phyloP scores from a whole-genome alignment of 2,113 vertebrate species.

The Procavia capensis region DNA sequence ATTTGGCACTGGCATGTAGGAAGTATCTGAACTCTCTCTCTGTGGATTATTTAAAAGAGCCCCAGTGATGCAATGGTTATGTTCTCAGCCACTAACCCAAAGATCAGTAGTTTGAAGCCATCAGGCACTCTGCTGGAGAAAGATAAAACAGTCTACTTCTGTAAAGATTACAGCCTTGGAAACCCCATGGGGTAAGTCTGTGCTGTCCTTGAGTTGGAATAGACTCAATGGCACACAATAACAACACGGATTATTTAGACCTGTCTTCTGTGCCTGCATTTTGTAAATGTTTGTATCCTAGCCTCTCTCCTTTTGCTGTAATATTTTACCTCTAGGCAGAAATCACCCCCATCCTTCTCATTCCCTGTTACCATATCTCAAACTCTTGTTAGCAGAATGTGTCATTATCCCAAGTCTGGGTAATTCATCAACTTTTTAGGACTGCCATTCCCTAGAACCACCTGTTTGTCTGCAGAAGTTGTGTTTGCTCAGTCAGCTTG shows the following conservation, averaged over 20 bases:
- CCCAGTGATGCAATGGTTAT: not conserved
- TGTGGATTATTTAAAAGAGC: not conserved
- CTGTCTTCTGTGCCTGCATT: not conserved
- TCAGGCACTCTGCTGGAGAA: not conserved
- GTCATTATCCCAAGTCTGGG: not conserved
- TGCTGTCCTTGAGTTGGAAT: not conserved
- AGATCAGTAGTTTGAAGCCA: not conserved
- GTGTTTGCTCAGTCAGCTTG: not conserved
- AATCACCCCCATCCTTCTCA: not conserved
- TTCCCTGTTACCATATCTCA: not conserved
- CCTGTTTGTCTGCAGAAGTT: not conserved
- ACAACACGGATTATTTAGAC: not conserved
- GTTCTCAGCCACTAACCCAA: not conserved
- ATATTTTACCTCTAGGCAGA: not conserved
- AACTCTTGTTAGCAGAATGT: not conserved
- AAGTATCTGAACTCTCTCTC: accelerated
- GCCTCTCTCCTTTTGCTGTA: not conserved
- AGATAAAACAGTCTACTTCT: not conserved
- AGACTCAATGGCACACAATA: not conserved
- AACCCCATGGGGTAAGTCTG: not conserved
- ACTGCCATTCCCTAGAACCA: not conserved
- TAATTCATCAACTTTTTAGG: not conserved
- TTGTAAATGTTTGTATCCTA: not conserved
- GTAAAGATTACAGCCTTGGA: not conserved
- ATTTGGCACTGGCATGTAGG: accelerated